These are phyloP conservation scores for Mesopsocus fuscifrons DNA, from an alignment of 2,888 invertebrate species.

Conservation along the genomic window DNA sequence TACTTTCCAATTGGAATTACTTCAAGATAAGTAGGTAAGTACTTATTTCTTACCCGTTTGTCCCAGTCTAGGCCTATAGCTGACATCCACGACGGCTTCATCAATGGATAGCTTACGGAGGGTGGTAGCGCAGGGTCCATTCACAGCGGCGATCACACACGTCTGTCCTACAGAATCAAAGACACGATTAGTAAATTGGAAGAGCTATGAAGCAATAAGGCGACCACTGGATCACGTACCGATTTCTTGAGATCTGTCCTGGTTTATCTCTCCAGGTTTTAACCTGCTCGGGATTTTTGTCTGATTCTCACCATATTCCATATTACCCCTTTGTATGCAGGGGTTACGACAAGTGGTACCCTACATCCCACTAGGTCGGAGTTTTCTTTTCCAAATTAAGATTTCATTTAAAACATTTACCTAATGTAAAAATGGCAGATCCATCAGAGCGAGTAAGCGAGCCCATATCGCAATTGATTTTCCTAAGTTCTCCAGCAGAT, in stretches of 20 bases:
- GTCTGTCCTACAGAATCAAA: conserved; percentile 45
- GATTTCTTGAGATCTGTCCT: too few species aligned
- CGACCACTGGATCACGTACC: too few species aligned
- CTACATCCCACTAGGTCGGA: too few species aligned
- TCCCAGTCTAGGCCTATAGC: conserved; percentile 58
- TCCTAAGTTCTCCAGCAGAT: conserved; percentile 19
- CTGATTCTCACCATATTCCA: too few species aligned
- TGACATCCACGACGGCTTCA: conserved; percentile 58
- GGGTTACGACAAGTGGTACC: too few species aligned
- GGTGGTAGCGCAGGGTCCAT: conserved; percentile 69
- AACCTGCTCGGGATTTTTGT: too few species aligned
- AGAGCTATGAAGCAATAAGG: not conserved
- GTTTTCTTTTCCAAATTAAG: too few species aligned
- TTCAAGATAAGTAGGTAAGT: too few species aligned
- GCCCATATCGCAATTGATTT: conserved; percentile 49
- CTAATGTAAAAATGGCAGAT: conserved; percentile 57
- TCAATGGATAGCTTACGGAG: conserved; percentile 55
- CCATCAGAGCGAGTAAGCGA: conserved; percentile 56
- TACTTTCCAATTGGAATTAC: too few species aligned
- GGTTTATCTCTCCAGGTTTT: too few species aligned
- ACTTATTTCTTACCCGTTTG: conserved; percentile 43
- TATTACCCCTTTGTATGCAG: too few species aligned
- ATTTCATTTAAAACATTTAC: too few species aligned
- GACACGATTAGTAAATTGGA: conserved; percentile 5
- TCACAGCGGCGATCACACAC: conserved; percentile 52